These are phyloP conservation scores for Alectura lathami DNA, from an alignment of 2,113 vertebrate genomes.

Conservation along the genomic window DNA sequence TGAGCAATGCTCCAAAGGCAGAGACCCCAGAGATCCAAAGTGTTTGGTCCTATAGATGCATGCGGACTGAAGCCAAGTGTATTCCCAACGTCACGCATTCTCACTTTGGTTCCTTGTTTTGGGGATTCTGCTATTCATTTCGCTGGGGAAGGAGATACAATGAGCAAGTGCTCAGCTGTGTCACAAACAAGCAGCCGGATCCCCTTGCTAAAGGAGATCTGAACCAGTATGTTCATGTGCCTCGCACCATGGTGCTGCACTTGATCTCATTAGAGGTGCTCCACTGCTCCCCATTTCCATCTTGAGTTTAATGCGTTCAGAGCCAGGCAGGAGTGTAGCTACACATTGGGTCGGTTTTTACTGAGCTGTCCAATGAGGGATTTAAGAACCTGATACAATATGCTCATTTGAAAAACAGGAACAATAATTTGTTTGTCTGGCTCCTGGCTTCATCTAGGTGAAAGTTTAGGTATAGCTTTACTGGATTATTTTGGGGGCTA, in stretches of 20 bases:
- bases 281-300: not conserved
- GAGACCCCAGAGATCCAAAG: not conserved
- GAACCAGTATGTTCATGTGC: rapidly evolving
- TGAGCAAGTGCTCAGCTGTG: not conserved
- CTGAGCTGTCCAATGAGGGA: not conserved
- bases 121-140: not conserved
- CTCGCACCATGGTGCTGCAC: rapidly evolving
- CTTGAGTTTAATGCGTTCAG: not conserved
- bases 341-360: not conserved
- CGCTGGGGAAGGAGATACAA: not conserved
- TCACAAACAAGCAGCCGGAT: not conserved
- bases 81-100: not conserved
- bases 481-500: not conserved
- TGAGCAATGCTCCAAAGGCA: not conserved
- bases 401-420: not conserved
- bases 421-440: not conserved
- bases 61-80: not conserved
- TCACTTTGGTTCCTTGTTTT: not conserved
- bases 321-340: not conserved
- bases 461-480: not conserved
- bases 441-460: not conserved
- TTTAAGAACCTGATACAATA: not conserved
- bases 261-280: too few species aligned
- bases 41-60: not conserved
- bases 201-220: not conserved